Base-by-base conservation (phyloP, 53 echinoderm and acorn worm species). In the Hippasteria phrygiana region DNA sequence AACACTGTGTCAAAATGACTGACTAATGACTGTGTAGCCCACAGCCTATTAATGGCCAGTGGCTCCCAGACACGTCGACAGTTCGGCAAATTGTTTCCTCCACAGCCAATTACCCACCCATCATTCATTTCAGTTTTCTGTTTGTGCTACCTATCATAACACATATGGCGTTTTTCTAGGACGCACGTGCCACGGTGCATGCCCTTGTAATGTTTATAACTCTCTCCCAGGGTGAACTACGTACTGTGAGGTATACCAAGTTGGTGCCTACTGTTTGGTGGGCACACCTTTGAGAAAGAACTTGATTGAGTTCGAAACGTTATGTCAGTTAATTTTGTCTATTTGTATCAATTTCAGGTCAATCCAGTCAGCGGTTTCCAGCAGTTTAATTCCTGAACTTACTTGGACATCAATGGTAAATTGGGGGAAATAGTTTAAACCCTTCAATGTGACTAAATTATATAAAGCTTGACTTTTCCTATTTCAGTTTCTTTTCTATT, bases 91-190 rank as follows among this genome's bases (percentile, higher is more conserved):
- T 42, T 73, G 43, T 40, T 42, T 73, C 31, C 24, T 42, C 45
- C 37, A 82, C 41, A 34, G 47, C 82, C 82, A 82, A 82, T 82
- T 82, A 82, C 66, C 1, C 82, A 0, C 32, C 35, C 85, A 71
- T 85, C 85, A 51, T 31, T 85, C 85, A 85, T 33, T 67, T 33
- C 50, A 14, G 71, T 35, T 41, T 14, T 85, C 51, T 85, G 85
- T 85, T 85, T 85, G 71, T 51, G 71, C 71, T 85, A 71, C 33
- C 34, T 85, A 71, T 70, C 85, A 71, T 85, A 85, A 71, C 71
- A 83, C 67, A 85, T 67, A 7, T 85, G 85, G 71, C 36, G 32
- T 71, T 51, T 28, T 24, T 32, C 71, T 70, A 37, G 85, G 37
- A 13, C 85, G 71, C 85, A n/a, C 85, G 85, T 85, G 71, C 79